Base-by-base conservation (phyloP, 1,140 invertebrate genomes). In the Sinella curviseta region DNA sequence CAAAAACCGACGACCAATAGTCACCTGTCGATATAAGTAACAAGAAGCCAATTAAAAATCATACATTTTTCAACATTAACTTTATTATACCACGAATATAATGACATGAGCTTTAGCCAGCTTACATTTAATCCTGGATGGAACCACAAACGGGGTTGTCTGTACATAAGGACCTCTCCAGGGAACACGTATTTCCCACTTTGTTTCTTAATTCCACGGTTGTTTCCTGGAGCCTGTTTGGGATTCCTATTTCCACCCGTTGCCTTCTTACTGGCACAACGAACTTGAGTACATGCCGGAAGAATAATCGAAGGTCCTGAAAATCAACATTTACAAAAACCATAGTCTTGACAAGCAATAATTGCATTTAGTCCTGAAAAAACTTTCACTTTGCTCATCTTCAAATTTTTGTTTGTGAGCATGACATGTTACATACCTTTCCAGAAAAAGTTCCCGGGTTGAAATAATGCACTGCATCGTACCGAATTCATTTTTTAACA, bases 221-320 rank as follows among this genome's bases (percentile, higher is more conserved):
- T 0, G 0, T 60, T 57, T 20, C 80, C 76, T 12, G 17, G 33
- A 0, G 78, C 77, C 31, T 74, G 39, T 76, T 78, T 81, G 20
- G 1, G 26, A 60, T 83, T 83, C 12, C 77, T 48, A 1, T 31
- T 73, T 12, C 76, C 73, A 1, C 74, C 60, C 8, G 80, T 76
- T 76, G 82, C 80, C 77, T 83, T 83, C 80, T 83, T 83, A 33
- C 78, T 80, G 2, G 82, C 82, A 65, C 39, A 75, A 35, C 82
- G 80, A n/a, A 81, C 26, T 1, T 16, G 24, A 39, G 12, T 48
- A 12, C 74, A 36, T n/a, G n/a, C n/a, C n/a, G n/a, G n/a, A n/a
- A n/a, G n/a, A n/a, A n/a, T n/a, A n/a, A n/a, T n/a, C n/a, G n/a
- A n/a, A n/a, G n/a, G n/a, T n/a, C n/a, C n/a, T n/a, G n/a, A n/a